phyloP scores from a whole-genome alignment of 2,888 invertebrate species.

The Slavum lentiscoides region DNA sequence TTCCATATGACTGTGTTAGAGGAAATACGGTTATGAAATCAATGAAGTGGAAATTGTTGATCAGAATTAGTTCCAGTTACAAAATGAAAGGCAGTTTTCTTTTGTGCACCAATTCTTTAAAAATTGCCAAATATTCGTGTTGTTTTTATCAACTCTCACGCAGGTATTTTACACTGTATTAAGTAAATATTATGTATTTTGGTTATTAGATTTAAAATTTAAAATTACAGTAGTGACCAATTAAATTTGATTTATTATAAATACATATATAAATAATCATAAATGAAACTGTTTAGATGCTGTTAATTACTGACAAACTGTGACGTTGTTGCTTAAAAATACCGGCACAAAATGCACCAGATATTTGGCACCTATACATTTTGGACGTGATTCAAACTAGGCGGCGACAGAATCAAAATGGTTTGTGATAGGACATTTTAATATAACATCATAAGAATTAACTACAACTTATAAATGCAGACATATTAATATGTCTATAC shows the following conservation, averaged over 20 bases:
- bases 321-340: constrained; percentile 51
- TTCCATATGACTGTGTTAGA: constrained; percentile 36
- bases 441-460: constrained; percentile 26
- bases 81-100: constrained; percentile 43
- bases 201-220: background rate
- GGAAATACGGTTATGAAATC: constrained; percentile 38
- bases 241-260: constrained; percentile 28
- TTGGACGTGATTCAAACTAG: constrained; percentile 37
- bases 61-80: constrained; percentile 50
- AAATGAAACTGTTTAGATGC: constrained; percentile 38
- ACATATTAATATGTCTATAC: background rate
- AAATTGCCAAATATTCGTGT: constrained; percentile 14
- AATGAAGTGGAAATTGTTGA: constrained; percentile 47
- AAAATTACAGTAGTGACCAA: constrained; percentile 18
- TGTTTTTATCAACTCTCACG: constrained; percentile 4
- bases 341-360: constrained; percentile 48
- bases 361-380: constrained; percentile 42
- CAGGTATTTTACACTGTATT: background rate
- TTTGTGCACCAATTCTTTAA: constrained; percentile 13
- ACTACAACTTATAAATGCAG: background rate
- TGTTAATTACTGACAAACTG: constrained; percentile 41
- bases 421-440: constrained; percentile 41
- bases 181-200: background rate
- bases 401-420: constrained; percentile 34
- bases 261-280: constrained; percentile 6